A percentile compares a stretch with the other conserved stretches of the same genome.
phyloP scores from a whole-genome alignment of 2,797 vertebrate species.

The Stomatorhinus walkeri region DNA sequence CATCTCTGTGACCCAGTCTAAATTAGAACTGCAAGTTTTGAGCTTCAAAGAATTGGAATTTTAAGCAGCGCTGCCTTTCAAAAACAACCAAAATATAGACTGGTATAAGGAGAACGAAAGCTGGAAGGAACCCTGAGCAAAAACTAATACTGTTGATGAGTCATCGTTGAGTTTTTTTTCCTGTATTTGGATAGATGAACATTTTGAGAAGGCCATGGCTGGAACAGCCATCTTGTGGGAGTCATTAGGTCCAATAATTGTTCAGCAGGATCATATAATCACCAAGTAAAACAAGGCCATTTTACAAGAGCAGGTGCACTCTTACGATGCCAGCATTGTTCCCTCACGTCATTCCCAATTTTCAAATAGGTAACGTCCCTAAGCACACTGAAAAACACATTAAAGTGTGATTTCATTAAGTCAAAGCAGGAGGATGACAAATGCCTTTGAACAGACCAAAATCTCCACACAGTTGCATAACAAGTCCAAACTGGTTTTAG shows the following conservation, averaged over 20 bases:
- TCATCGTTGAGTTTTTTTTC: not conserved
- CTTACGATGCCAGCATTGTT: not conserved
- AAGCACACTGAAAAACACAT: not conserved
- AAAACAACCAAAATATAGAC: not conserved
- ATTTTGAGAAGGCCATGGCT: not conserved
- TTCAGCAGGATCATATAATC: not conserved
- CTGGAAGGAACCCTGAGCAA: not conserved
- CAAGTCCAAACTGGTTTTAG: not conserved
- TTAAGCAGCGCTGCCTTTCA: not conserved
- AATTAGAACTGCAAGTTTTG: not conserved
- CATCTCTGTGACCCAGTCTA: not conserved
- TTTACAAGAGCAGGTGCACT: not conserved
- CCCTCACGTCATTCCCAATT: not conserved
- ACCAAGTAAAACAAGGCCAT: not conserved
- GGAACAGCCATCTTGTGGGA: not conserved
- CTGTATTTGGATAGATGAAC: not conserved
- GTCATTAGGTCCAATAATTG: not conserved
- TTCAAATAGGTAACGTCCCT: not conserved
- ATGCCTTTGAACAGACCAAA: not conserved
- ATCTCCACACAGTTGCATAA: not conserved
- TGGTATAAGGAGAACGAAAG: not conserved
- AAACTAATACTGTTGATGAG: not conserved
- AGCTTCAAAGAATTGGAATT: not conserved
- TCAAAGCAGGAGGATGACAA: not conserved
- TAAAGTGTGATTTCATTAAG: not conserved